Conservation (phyloP, 2,113 vertebrate species). For the Cyanoderma ruficeps region DNA sequence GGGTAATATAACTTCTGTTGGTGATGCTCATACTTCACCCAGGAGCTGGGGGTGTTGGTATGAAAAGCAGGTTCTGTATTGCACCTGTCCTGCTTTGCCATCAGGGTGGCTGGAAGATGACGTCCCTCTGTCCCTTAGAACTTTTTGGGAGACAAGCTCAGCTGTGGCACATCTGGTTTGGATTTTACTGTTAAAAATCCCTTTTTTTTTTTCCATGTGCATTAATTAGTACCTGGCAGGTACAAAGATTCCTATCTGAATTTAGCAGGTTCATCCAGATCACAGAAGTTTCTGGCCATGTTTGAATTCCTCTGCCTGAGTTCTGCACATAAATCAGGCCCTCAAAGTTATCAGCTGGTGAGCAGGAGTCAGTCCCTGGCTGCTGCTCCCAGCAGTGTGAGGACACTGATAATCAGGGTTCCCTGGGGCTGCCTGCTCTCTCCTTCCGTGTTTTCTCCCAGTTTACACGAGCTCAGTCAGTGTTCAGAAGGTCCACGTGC, state of each 20-base stretch:
- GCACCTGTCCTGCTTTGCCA: background rate
- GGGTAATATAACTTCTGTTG: rapidly evolving
- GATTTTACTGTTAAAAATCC: background rate
- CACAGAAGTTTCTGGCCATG: background rate
- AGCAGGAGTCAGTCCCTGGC: background rate
- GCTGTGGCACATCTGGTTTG: rapidly evolving
- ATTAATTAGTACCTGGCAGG: background rate
- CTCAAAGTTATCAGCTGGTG: background rate
- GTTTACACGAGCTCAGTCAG: background rate
- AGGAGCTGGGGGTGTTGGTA: background rate
- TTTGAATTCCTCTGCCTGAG: background rate
- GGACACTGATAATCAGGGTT: background rate
- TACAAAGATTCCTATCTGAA: background rate
- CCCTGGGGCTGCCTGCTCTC: background rate
- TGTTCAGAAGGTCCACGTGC: background rate
- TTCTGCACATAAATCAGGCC: background rate
- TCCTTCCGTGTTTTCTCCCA: background rate
- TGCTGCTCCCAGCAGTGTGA: background rate
- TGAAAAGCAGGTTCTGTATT: background rate
- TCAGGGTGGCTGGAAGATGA: background rate
- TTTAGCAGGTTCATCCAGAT: background rate
- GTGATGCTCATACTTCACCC: background rate
- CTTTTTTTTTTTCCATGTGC: background rate
- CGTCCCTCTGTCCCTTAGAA: background rate
- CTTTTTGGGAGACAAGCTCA: background rate